phyloP scores from a whole-genome alignment of 2,888 invertebrate genomes.

The Polyommatus icarus region DNA sequence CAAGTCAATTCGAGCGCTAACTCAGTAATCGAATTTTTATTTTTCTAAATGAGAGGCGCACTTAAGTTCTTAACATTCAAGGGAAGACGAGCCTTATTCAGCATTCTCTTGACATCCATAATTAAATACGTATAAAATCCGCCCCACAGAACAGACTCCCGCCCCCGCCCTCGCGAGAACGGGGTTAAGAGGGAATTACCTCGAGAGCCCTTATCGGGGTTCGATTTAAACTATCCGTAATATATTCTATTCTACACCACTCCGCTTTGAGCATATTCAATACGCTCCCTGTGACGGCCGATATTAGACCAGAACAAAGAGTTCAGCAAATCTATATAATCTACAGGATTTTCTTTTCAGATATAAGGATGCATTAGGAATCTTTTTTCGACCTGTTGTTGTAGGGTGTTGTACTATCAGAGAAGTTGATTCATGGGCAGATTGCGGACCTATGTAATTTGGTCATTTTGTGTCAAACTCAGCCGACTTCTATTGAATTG shows the following conservation, averaged over 20 bases:
- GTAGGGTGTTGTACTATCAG: no score
- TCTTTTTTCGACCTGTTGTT: no score
- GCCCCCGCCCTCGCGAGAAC: neutral
- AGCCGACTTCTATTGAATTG: no score
- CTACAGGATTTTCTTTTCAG: no score
- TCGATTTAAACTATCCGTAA: conserved; percentile 26
- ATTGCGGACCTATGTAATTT: no score
- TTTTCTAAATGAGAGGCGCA: neutral
- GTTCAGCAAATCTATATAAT: neutral
- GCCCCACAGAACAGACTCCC: neutral
- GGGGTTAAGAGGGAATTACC: conserved; percentile 29
- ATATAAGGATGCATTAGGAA: no score
- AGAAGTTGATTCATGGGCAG: no score
- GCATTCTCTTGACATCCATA: conserved; percentile 8
- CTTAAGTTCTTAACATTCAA: neutral
- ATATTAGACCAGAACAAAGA: neutral
- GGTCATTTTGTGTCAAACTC: no score
- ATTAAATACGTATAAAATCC: conserved; percentile 7
- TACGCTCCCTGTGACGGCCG: neutral
- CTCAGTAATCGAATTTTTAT: neutral
- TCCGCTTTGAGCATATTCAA: conserved; percentile 11
- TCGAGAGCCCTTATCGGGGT: conserved; percentile 23
- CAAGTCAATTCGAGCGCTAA: neutral
- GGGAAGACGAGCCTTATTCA: neutral
- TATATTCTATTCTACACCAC: conserved; percentile 14